Conservation (phyloP, 1,140 invertebrate genomes). For the Ruditapes philippinarum region DNA sequence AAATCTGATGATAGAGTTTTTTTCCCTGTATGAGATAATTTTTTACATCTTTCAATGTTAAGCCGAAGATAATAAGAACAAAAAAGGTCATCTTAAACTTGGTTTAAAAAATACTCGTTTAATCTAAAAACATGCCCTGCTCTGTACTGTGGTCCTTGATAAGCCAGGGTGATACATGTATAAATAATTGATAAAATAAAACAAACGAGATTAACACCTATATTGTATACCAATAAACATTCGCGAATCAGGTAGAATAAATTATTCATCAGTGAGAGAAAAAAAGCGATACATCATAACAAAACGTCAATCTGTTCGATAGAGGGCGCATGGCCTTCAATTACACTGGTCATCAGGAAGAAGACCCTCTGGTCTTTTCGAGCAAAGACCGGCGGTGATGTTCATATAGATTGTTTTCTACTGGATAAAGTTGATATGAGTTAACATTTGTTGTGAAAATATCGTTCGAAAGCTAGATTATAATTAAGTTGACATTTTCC, state of each 20-base stretch:
- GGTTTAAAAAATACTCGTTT: background rate
- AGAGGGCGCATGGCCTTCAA: background rate
- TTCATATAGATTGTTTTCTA: no score
- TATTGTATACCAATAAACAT: background rate
- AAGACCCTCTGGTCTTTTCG: background rate
- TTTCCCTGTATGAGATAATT: background rate
- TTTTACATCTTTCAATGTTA: no score
- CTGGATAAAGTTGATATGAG: no score
- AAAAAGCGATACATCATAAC: constrained; percentile 1
- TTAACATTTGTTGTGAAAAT: no score
- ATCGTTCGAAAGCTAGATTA: background rate
- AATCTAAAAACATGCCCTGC: background rate
- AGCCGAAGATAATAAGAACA: no score
- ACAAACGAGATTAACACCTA: constrained; percentile 14
- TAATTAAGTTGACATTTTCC: background rate
- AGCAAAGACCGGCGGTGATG: background rate
- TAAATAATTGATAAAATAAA: constrained; percentile 22
- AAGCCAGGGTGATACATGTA: background rate
- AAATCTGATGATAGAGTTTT: background rate
- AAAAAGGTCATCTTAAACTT: no score
- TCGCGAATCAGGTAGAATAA: background rate
- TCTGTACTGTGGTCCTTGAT: constrained; percentile 3
- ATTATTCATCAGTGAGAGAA: background rate
- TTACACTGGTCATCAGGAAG: background rate
- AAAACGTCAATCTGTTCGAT: background rate